A percentile compares a stretch with the other conserved stretches of the same genome.
Evolutionary conservation across 1,140 invertebrate genomes (phyloP).

Genomic region (Aphaenogaster rudis): DNA sequence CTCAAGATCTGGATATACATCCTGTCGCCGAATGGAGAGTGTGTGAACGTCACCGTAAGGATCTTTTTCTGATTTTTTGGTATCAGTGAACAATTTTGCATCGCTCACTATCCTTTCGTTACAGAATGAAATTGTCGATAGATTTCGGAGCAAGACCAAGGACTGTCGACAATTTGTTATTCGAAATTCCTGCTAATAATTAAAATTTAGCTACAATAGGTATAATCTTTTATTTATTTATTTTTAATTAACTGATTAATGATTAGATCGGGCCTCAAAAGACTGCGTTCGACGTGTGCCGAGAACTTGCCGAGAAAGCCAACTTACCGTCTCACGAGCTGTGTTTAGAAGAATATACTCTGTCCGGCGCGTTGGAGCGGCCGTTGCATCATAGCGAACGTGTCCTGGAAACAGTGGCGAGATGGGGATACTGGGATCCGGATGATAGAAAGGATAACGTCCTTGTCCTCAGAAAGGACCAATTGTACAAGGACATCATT

Average conservation of each 20-base stretch:
- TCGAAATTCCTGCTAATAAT: not conserved
- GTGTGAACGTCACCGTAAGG: constrained; percentile 89
- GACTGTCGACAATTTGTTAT: not conserved
- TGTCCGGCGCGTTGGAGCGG: constrained; percentile 90
- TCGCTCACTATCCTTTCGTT: not conserved
- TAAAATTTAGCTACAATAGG: not conserved
- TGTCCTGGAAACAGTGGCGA: constrained; percentile 90
- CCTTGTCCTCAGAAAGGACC: constrained; percentile 90
- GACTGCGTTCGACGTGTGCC: constrained; percentile 91
- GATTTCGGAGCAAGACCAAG: not conserved
- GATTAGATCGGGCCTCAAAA: constrained; percentile 91
- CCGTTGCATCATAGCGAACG: constrained; percentile 93
- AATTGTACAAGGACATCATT: constrained; percentile 86
- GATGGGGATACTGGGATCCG: constrained; percentile 95
- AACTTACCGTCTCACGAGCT: constrained; percentile 89
- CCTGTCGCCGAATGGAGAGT: constrained; percentile 87
- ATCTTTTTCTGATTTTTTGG: not conserved
- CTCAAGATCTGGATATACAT: constrained; percentile 94
- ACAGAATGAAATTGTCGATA: not conserved
- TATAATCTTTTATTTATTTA: not conserved
- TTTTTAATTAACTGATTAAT: not conserved
- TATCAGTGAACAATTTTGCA: not conserved
- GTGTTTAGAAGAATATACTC: constrained; percentile 92
- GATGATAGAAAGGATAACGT: constrained; percentile 93
- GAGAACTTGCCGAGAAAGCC: constrained; percentile 90